These are phyloP conservation scores for Nemotelus pantherinus DNA, from an alignment of 2,888 invertebrate species.

Conservation along the genomic window DNA sequence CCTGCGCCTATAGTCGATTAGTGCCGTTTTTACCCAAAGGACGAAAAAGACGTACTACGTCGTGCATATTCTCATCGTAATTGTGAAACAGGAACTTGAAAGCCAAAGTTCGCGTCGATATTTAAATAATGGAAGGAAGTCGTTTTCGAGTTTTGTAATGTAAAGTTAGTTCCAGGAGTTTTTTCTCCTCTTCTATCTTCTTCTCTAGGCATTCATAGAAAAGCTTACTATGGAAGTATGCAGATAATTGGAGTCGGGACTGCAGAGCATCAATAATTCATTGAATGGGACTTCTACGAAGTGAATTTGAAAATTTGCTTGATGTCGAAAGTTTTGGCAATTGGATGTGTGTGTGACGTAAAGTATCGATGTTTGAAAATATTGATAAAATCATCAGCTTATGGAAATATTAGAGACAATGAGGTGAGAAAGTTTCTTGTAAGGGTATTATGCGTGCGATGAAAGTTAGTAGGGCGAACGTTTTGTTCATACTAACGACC, in stretches of 20 bases:
- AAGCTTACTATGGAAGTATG: neutral
- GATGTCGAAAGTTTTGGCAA: neutral
- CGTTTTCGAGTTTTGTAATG: conserved; percentile 33
- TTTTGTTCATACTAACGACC: no score
- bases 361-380: no score
- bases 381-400: no score
- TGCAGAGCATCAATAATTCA: conserved; percentile 2
- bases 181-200: neutral
- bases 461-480: no score
- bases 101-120: conserved; percentile 30
- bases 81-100: neutral
- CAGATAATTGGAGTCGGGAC: conserved; percentile 15
- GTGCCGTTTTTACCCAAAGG: neutral
- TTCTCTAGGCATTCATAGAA: neutral
- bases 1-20: neutral
- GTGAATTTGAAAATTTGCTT: conserved; percentile 14
- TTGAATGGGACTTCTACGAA: neutral
- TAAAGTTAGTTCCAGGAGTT: neutral
- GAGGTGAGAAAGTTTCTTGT: no score
- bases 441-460: no score
- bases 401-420: no score
- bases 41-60: no score
- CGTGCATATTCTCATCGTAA: neutral
- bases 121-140: conserved; percentile 42
- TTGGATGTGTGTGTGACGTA: neutral